phyloP scores from a whole-genome alignment of 2,888 invertebrate species.

The Pachliopta kotzebuea region DNA sequence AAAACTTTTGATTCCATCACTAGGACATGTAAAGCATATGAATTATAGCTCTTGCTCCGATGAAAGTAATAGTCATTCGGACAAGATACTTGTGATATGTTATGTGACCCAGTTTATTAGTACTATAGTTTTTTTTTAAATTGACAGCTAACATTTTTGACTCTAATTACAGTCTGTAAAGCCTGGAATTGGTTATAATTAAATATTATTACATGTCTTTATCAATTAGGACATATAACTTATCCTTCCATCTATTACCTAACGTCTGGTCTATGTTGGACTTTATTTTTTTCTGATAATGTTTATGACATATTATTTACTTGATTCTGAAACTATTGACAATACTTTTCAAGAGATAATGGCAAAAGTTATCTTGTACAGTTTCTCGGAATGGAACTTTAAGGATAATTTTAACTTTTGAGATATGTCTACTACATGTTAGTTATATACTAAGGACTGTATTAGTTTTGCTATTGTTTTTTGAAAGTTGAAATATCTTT shows the following conservation, averaged over 20 bases:
- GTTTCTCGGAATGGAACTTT: constrained; percentile 48
- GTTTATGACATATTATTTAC: constrained; percentile 52
- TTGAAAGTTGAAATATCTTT: constrained; percentile 47
- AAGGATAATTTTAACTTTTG: constrained; percentile 59
- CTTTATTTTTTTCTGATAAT: constrained; percentile 37
- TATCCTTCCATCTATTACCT: constrained; percentile 12
- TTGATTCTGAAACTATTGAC: constrained; percentile 35
- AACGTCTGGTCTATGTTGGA: constrained; percentile 10
- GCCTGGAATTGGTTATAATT: constrained; percentile 22
- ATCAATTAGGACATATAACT: constrained; percentile 10
- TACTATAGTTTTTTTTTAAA: constrained; percentile 3
- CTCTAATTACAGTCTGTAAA: constrained; percentile 15
- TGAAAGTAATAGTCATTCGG: constrained; percentile 51
- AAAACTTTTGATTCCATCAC: constrained; percentile 69
- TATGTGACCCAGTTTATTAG: constrained; percentile 30
- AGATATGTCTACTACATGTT: constrained; percentile 52
- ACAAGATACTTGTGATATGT: constrained; percentile 72
- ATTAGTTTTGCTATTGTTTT: constrained; percentile 62
- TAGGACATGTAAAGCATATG: constrained; percentile 66
- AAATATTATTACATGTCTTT: background rate
- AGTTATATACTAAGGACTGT: constrained; percentile 55
- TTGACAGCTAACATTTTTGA: constrained; percentile 2
- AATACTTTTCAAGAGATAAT: constrained; percentile 50
- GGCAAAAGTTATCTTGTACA: constrained; percentile 40
- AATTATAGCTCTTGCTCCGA: constrained; percentile 58